Base-by-base conservation (phyloP, 2,888 invertebrate genomes). In the Cephus pulcher region DNA sequence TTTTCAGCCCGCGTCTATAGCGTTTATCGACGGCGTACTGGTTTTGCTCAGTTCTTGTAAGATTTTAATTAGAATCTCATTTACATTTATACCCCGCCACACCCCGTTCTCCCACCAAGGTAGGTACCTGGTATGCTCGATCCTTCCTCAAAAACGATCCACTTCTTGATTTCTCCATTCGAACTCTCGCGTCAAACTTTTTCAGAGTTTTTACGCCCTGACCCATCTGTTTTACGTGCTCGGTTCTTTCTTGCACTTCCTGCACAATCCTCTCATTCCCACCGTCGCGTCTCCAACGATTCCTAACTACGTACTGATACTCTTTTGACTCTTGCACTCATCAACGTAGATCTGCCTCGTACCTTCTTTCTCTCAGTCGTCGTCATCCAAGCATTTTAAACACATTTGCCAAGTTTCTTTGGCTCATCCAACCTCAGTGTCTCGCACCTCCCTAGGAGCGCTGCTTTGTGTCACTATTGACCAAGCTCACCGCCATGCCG, bases 51-150 rank as follows among this genome's bases (percentile, higher is more conserved):
- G 35, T 77, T 33, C 79, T 56, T 73, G 70, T 40, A 23, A 56
- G 40, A 81, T 85, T 84, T 83, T 84, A 87, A 87, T 87, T 87
- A 84, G 83, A 84, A 85, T 83, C 81, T 82, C 83, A 83, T 84
- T 82, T 81, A 77, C 75, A 74, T 74, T 74, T 37, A 23, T 37
- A 74, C 35, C 34, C 3, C 9, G 2, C 56, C 15, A 2, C 23
- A 23, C 23, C 6, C 6, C 9, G 2, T 56, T 9, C 56, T 40
- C 23, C 40, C 23, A 23, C 23, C 2, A 9, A 6, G 40, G 9
- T 56, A 4, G 40, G 40, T 23, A 23, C 2, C 23, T 23, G 9
- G 56, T 23, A 23, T 23, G 56, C 56, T 56, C 23, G 9, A 9
- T 6, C 23, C 23, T 56, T 15, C 2, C 56, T 23, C 23, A 23